Evolutionary conservation across 2,113 vertebrate species (phyloP).

Genomic region (Martes martes): DNA sequence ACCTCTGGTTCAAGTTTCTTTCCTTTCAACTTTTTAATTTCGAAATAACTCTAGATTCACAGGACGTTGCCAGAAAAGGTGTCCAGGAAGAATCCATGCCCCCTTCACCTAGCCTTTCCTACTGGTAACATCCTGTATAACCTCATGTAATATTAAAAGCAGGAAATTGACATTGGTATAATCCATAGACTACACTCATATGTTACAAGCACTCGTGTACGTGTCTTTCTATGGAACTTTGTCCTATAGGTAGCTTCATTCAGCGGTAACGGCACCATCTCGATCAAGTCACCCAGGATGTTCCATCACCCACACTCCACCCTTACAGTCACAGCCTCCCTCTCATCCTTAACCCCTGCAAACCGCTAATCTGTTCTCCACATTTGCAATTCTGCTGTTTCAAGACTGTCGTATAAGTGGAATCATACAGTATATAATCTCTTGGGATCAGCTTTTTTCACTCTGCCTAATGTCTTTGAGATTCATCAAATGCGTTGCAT

Average conservation of each 20-base stretch:
- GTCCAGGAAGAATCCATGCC: not conserved
- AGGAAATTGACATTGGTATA: not conserved
- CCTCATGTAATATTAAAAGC: not conserved
- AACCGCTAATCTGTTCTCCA: not conserved
- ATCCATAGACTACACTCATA: not conserved
- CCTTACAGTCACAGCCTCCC: not conserved
- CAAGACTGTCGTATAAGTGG: not conserved
- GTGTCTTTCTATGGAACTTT: not conserved
- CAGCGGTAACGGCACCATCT: not conserved
- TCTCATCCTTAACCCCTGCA: not conserved
- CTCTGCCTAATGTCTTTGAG: not conserved
- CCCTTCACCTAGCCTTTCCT: not conserved
- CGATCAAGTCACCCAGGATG: not conserved
- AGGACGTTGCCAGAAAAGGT: not conserved
- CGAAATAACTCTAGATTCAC: not conserved
- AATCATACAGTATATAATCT: not conserved
- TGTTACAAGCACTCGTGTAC: accelerated
- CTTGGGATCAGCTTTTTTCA: not conserved
- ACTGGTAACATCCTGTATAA: no score
- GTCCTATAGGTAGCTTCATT: not conserved
- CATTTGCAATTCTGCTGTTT: not conserved
- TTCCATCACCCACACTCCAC: not conserved
- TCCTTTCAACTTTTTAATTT: not conserved
- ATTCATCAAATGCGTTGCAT: not conserved
- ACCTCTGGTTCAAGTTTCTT: not conserved